Percentiles rank a stretch among this genome's conserved stretches.
phyloP scores from a whole-genome alignment of 2,113 vertebrate species.

The Silurus glanis region DNA sequence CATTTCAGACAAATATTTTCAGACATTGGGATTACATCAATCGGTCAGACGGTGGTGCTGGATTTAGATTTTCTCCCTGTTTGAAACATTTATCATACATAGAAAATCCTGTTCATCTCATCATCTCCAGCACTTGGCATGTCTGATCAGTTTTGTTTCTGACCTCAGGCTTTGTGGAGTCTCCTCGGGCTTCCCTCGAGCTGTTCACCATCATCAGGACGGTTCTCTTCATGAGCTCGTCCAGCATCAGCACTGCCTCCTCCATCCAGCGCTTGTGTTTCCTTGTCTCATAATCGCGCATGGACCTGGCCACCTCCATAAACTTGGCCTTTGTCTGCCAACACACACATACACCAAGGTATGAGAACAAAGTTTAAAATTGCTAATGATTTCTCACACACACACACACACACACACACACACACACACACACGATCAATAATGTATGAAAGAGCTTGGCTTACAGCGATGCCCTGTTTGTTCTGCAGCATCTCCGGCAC shows the following conservation, averaged over 20 bases:
- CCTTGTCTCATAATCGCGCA: slow-evolving; percentile 78
- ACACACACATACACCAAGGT: background rate
- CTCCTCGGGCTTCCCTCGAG: slow-evolving; percentile 11
- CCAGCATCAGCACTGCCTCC: slow-evolving; percentile 66
- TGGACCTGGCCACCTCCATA: slow-evolving; percentile 69
- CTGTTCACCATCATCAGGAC: slow-evolving; percentile 68
- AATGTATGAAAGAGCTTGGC: background rate
- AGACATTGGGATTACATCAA: background rate
- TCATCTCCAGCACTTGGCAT: background rate
- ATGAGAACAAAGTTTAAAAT: background rate
- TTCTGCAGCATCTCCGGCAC: slow-evolving; percentile 75
- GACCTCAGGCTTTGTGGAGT: slow-evolving; percentile 55
- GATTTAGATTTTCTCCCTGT: background rate
- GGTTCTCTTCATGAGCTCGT: slow-evolving; percentile 74
- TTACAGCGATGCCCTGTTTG: slow-evolving; percentile 74
- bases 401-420: background rate
- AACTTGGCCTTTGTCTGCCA: slow-evolving; percentile 81
- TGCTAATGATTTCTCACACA: background rate
- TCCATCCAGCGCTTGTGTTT: slow-evolving; percentile 77
- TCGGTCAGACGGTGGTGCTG: background rate
- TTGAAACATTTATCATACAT: background rate
- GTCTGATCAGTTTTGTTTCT: background rate
- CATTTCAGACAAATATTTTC: background rate
- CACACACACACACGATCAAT: background rate
- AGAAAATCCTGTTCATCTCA: background rate